Evolutionary conservation across 2,113 vertebrate genomes (phyloP), one percentile per base, ranked within the genome.

Genomic region (Indri indri): DNA sequence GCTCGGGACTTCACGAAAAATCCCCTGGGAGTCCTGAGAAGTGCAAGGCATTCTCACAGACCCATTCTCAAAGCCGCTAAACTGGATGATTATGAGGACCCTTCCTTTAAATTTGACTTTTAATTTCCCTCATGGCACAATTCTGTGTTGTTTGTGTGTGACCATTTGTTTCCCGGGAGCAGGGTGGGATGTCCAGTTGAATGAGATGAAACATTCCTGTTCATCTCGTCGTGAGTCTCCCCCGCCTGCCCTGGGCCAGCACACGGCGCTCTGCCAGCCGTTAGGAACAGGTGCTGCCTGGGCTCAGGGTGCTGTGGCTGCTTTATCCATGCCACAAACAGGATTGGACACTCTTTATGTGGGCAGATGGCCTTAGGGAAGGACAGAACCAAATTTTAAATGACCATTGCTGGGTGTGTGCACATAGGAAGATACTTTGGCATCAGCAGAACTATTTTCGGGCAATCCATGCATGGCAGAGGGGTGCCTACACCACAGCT

Each of bases 351-450:
- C 52, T 82, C 45, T 87, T 76, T 90, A 57, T 88, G 88, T 92
- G 66, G 81, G 30, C 30, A 95, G 81, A 85, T 77, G 73, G 40
- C 37, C 37, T 80, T 32, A 59, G 71, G 23, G 73, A 34, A 81
- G 57, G 81, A 61, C n/a, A 80, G 61, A 74, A 25, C 32, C 2
- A 47, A 30, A 87, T 93, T 82, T 79, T 70, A 47, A 45, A n/a
- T 14, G 54, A 42, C 54, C 25, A 12, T n/a, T n/a, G 9, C n/a
- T 18, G 80, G n/a, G 57, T 7, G 2, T 83, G 68, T 66, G 59
- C 50, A 42, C 11, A 14, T 2, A 54, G 37, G n/a, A 66, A 3
- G 9, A 8, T 17, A 27, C 7, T 73, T 80, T 88, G 88, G 61
- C 52, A 57, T 74, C 30, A 71, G 54, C 42, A 82, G 45, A 20